Percentiles rank a stretch among this genome's conserved stretches.
Conservation (phyloP, 2,888 invertebrate species). For the Anthophora plumipes region DNA sequence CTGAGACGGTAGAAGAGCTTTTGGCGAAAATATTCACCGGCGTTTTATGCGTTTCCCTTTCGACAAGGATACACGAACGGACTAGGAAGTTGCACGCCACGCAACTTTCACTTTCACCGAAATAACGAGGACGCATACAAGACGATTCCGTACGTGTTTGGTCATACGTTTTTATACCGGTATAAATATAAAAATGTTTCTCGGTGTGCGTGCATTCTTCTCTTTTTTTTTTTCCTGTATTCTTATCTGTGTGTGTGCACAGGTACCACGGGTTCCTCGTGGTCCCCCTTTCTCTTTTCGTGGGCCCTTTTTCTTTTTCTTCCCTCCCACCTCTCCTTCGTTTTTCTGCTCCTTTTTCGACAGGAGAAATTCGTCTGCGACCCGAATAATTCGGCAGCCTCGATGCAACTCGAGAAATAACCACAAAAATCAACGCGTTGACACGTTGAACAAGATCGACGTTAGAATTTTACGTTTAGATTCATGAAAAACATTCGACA, state of each 20-base stretch:
- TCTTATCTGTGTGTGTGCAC: neutral
- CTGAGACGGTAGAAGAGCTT: neutral
- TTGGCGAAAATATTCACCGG: neutral
- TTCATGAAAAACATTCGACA: too few species aligned
- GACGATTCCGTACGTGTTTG: conserved; percentile 57
- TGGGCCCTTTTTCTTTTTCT: conserved; percentile 55
- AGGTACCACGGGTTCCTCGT: conserved; percentile 25
- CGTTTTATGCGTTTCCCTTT: conserved; percentile 33
- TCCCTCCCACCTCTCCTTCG: neutral
- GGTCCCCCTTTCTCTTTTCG: conserved; percentile 65
- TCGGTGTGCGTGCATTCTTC: too few species aligned
- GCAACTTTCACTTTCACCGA: conserved; percentile 84
- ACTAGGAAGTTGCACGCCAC: conserved; percentile 77
- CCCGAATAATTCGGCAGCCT: conserved; percentile 41
- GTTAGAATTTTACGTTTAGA: too few species aligned
- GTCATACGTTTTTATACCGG: conserved; percentile 52
- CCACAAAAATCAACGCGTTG: too few species aligned
- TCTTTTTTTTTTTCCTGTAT: too few species aligned
- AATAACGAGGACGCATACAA: conserved; percentile 81
- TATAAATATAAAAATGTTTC: conserved; percentile 23
- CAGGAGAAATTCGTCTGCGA: conserved; percentile 66
- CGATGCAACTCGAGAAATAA: neutral
- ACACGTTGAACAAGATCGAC: neutral
- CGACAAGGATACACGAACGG: conserved; percentile 55
- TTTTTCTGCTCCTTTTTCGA: conserved; percentile 37